Evolutionary conservation across 2,888 invertebrate species (phyloP), one percentile per base, ranked within the genome.

Genomic region (Notodonta ziczac): DNA sequence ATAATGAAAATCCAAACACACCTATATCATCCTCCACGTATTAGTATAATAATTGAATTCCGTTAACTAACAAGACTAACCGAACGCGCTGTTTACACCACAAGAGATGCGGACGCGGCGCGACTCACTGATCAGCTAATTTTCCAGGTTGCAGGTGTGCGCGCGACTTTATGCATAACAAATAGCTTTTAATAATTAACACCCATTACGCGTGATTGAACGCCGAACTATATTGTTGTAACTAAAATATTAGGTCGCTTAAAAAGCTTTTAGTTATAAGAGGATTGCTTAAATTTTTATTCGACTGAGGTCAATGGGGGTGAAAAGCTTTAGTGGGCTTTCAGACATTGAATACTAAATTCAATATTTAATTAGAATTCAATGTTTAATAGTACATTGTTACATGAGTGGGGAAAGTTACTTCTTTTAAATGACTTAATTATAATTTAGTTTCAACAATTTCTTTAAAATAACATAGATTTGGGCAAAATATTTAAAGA

Each of bases 51-150:
- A 67, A 66, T 72, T 70, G 77, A 78, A 78, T 74, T 72, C 76
- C 72, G 77, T 80, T 80, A 80, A 78, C 81, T 82, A 83, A 82
- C 32, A 57, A 52, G 14, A 35, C 56, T 42, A 51, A 48, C 24
- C 40, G n/a, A 32, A 39, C 48, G 54, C 46, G 16, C 46, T 59
- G 56, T 54, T 40, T 44, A 52, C 35, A 57, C 32, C 52, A 13
- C 12, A 53, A 53, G 24, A 32, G 32, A 35, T 1, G 16, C 67
- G 80, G 78, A 85, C 86, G 84, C 86, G 82, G 44, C 59, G 77
- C 71, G 87, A 85, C 86, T 87, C 86, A 85, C 86, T 87, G 84
- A 87, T 87, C 86, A 87, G 84, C 75, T 84, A 82, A 85, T 86
- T 84, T 82, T 83, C 69, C 73, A 53, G 72, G 76, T 73, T 71